Evolutionary conservation across 1,140 invertebrate genomes (phyloP), one percentile per base, ranked within the genome.

Genomic region (Rhagoletis pomonella): DNA sequence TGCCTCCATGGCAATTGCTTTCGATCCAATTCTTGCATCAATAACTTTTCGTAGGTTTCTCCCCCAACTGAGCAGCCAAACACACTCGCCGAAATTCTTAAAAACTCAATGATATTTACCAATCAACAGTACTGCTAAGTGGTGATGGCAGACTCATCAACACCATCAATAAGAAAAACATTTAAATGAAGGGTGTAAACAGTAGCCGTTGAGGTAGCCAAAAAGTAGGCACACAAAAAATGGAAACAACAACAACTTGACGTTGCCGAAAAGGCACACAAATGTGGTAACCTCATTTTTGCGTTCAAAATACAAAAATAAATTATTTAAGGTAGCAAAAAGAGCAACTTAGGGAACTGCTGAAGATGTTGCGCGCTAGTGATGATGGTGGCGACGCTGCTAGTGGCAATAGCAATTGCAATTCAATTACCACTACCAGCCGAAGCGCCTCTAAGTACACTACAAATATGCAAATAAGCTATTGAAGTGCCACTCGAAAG

Each of bases 401-500:
- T n/a, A 81, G 17, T 81, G 73, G 44, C 17, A 81, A 9, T 81
- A 47, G 50, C 73, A 81, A 81, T 55, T 81, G 73, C 73, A 81
- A 81, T 81, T 81, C 73, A 81, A 58, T 81, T 81, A 81, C 73
- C 73, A 81, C 73, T 55, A 50, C 73, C 14, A 81, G 73, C n/a
- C 47, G 47, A 55, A 81, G 73, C 73, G 73, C 73, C 73, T 81
- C 3, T 9, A 81, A 81, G 73, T 81, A 29, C 73, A 81, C 73
- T 81, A 81, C 73, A 81, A n/a, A 81, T 81, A 81, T 81, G 73
- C 73, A 81, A 81, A 81, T 81, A 81, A 81, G 73, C 73, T 55
- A 81, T 29, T 81, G 73, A 81, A 81, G 73, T 44, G 73, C 73
- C 73, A 81, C 73, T 81, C 47, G 73, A 81, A 81, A 55, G n/a